Evolutionary conservation across 2,888 invertebrate genomes (phyloP).

Genomic region (Ectropis crepuscularia): DNA sequence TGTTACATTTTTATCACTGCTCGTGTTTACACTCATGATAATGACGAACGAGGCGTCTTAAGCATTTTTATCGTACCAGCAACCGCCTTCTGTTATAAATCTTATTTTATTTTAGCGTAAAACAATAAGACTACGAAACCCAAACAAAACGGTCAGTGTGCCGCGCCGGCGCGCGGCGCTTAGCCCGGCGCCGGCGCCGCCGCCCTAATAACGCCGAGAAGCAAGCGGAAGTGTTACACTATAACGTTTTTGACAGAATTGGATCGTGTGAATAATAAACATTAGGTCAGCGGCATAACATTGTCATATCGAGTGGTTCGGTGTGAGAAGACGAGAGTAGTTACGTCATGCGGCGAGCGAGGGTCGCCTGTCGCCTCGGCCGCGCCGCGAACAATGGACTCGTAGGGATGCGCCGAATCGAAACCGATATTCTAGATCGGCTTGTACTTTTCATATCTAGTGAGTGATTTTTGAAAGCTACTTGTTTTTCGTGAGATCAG

Average conservation of each 20-base stretch:
- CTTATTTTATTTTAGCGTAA: slow-evolving; percentile 36
- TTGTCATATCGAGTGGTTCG: slow-evolving; percentile 55
- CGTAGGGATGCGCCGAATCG: no score
- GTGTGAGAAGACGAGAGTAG: slow-evolving; percentile 54
- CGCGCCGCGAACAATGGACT: slow-evolving; percentile 58
- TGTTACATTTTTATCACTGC: slow-evolving; percentile 70
- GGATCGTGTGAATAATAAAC: slow-evolving; percentile 74
- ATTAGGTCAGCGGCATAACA: slow-evolving; percentile 59
- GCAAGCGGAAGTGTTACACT: slow-evolving; percentile 57
- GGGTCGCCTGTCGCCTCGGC: slow-evolving; percentile 47
- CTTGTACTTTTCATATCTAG: no score
- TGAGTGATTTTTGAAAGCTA: no score
- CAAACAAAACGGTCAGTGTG: slow-evolving; percentile 32
- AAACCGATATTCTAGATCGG: no score
- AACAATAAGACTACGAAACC: slow-evolving; percentile 51
- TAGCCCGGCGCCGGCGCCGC: slow-evolving; percentile 41
- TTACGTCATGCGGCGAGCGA: slow-evolving; percentile 53
- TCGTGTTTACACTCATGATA: slow-evolving; percentile 70
- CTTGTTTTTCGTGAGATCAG: no score
- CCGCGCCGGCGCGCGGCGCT: slow-evolving; percentile 36
- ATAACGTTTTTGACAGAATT: slow-evolving; percentile 66
- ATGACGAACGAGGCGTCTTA: slow-evolving; percentile 57
- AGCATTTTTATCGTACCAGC: slow-evolving; percentile 47
- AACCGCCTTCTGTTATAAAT: slow-evolving; percentile 43
- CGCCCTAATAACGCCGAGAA: slow-evolving; percentile 58